These are phyloP conservation scores for Boulengeromyrus knoepffleri DNA, from an alignment of 2,113 vertebrate genomes.

Conservation along the genomic window DNA sequence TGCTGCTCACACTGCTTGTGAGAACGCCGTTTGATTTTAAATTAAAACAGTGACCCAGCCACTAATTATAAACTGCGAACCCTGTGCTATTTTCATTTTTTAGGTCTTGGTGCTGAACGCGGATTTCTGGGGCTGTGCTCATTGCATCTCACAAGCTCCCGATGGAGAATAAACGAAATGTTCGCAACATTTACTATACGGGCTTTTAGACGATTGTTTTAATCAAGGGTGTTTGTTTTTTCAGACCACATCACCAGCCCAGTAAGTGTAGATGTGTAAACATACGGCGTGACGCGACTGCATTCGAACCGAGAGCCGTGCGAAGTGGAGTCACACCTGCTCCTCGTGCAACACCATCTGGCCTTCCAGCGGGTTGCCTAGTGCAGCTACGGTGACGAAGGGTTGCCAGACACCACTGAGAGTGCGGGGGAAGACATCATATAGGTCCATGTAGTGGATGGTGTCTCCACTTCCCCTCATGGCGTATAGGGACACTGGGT, in stretches of 20 bases:
- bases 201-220: neutral
- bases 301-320: neutral
- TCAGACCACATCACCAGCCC: neutral
- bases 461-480: conserved; percentile 64
- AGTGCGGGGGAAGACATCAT: conserved; percentile 81
- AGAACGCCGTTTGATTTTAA: neutral
- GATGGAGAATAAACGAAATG: neutral
- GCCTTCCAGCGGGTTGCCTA: conserved; percentile 76
- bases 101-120: neutral
- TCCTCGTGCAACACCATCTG: conserved; percentile 92
- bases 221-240: neutral
- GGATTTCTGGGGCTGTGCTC: neutral
- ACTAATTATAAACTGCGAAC: neutral
- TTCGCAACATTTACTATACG: neutral
- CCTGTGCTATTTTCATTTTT: neutral
- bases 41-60: neutral
- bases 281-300: neutral
- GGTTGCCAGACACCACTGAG: conserved; percentile 80
- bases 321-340: conserved; percentile 62
- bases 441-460: conserved; percentile 74
- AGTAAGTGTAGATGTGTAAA: neutral
- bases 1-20: neutral
- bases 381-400: conserved; percentile 74
- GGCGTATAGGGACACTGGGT: conserved; percentile 80
- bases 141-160: too few relatives aligned